A percentile compares a stretch with the other conserved stretches of the same genome.
Conservation (phyloP, 2,888 invertebrate genomes). For the Adelphocoris suturalis region DNA sequence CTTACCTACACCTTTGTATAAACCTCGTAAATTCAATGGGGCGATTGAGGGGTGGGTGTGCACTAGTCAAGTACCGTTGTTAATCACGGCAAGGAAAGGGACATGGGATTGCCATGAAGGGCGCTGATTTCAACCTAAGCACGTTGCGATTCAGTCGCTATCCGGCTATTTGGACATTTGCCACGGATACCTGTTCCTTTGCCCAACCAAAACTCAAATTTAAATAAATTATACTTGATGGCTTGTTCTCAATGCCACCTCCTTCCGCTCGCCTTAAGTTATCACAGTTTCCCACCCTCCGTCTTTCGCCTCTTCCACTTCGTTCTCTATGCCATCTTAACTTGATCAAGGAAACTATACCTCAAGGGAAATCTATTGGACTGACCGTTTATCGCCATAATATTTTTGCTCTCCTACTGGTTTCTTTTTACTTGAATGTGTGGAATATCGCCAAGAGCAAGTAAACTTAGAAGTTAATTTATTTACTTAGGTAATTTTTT, state of each 20-base stretch:
- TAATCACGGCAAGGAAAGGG: slow-evolving; percentile 36
- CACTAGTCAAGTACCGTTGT: slow-evolving; percentile 48
- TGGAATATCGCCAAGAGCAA: too few relatives aligned
- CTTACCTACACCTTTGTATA: not conserved
- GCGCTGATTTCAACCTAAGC: slow-evolving; percentile 40
- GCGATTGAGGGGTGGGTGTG: slow-evolving; percentile 32
- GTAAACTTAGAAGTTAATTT: too few relatives aligned
- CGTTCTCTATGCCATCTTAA: not conserved
- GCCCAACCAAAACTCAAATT: slow-evolving; percentile 61
- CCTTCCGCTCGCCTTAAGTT: slow-evolving; percentile 28
- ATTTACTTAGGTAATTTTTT: too few relatives aligned
- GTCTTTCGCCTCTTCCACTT: not conserved
- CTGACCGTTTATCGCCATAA: too few relatives aligned
- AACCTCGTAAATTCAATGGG: slow-evolving; percentile 5
- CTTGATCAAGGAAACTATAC: not conserved
- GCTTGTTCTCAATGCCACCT: slow-evolving; percentile 35
- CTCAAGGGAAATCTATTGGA: too few relatives aligned
- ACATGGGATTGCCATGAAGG: slow-evolving; percentile 30
- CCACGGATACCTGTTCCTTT: slow-evolving; percentile 65
- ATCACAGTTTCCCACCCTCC: not conserved
- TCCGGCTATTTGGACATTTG: slow-evolving; percentile 64
- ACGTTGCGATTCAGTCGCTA: slow-evolving; percentile 67
- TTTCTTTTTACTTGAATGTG: too few relatives aligned
- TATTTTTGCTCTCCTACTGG: too few relatives aligned
- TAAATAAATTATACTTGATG: slow-evolving; percentile 69